Percentiles rank a stretch among this genome's conserved stretches.
Conservation (phyloP, 2,797 vertebrate species). For the Ptychadena robeensis region DNA sequence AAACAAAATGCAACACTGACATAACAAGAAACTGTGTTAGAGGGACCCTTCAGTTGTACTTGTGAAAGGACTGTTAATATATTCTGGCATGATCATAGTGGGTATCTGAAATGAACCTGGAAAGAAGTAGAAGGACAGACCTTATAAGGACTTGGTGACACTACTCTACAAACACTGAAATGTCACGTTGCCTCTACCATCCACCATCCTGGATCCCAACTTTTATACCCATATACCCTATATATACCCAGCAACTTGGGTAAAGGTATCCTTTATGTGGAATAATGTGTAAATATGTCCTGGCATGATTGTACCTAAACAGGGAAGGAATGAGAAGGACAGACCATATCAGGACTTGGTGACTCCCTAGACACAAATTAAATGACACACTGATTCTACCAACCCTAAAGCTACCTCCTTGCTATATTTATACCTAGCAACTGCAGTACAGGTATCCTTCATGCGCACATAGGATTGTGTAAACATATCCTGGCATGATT, state of each 20-base stretch:
- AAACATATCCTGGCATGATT: not conserved
- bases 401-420: not conserved
- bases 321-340: not conserved
- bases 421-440: too few species aligned
- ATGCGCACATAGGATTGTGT: not conserved
- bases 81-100: too few species aligned
- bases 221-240: not conserved
- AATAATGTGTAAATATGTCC: too few species aligned
- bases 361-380: not conserved
- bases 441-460: not conserved
- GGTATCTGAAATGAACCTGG: not conserved
- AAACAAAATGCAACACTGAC: not conserved
- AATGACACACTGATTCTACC: not conserved
- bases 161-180: not conserved
- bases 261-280: too few species aligned
- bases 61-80: too few species aligned
- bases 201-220: too few species aligned
- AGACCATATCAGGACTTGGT: slow-evolving; percentile 16
- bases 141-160: slow-evolving; percentile 18
- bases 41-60: too few species aligned
- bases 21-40: not conserved
- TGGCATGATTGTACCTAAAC: too few species aligned
- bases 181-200: not conserved
- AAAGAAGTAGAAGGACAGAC: not conserved
- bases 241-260: too few species aligned